phyloP scores from a whole-genome alignment of 2,888 invertebrate genomes.

The Leucophenga maculata region DNA sequence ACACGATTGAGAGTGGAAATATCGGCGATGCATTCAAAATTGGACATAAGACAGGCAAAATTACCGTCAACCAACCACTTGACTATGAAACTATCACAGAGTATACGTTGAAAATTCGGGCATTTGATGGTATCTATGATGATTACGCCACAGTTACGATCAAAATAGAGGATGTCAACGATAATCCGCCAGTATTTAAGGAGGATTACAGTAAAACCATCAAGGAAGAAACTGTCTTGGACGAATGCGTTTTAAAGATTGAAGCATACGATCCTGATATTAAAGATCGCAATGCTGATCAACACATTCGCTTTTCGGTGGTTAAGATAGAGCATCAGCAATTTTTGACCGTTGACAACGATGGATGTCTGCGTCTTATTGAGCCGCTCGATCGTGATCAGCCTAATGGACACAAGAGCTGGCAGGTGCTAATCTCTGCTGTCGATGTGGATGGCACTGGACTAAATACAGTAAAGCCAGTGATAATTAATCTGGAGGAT shows the following conservation, averaged over 20 bases:
- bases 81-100: slow-evolving; percentile 90
- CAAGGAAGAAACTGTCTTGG: slow-evolving; percentile 80
- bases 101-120: slow-evolving; percentile 86
- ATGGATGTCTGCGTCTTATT: slow-evolving; percentile 79
- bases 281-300: slow-evolving; percentile 81
- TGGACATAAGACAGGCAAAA: slow-evolving; percentile 87
- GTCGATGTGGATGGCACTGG: slow-evolving; percentile 83
- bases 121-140: slow-evolving; percentile 87
- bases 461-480: slow-evolving; percentile 77
- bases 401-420: slow-evolving; percentile 86
- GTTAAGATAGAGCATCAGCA: slow-evolving; percentile 82
- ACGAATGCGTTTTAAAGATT: slow-evolving; percentile 81
- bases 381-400: slow-evolving; percentile 89
- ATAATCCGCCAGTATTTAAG: slow-evolving; percentile 90
- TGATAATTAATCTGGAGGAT: slow-evolving; percentile 81
- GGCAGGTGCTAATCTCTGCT: slow-evolving; percentile 84
- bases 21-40: slow-evolving; percentile 89
- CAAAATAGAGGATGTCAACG: slow-evolving; percentile 91
- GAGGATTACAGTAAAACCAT: slow-evolving; percentile 83
- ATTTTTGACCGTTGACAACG: slow-evolving; percentile 81
- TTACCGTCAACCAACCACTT: slow-evolving; percentile 82
- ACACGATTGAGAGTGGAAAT: slow-evolving; percentile 91
- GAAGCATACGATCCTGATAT: slow-evolving; percentile 90
- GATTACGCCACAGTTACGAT: slow-evolving; percentile 89
- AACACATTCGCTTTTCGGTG: slow-evolving; percentile 84